Evolutionary conservation across 23 tunicate species (phyloP).

Genomic region (Styela clava): DNA sequence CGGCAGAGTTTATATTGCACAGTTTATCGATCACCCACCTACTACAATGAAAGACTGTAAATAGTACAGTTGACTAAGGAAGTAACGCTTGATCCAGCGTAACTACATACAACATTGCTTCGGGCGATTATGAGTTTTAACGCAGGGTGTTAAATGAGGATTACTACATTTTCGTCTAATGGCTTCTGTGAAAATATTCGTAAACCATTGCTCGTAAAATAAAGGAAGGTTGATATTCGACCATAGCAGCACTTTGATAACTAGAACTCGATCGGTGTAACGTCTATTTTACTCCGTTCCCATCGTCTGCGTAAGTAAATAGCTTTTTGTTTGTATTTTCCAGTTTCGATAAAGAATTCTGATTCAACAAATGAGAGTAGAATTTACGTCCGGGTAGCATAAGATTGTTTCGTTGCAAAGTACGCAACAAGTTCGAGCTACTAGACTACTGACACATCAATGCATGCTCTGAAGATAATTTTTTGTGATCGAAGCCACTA

Average conservation of each 20-base stretch:
- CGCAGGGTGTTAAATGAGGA: background rate
- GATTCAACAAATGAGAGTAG: too few species aligned
- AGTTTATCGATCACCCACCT: too few species aligned
- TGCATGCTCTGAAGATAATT: background rate
- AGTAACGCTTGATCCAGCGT: too few species aligned
- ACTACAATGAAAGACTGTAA: too few species aligned
- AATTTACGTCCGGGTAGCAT: background rate
- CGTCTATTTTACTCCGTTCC: background rate
- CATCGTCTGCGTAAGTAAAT: background rate
- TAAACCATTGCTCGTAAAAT: background rate
- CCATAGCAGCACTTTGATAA: too few species aligned
- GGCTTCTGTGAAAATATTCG: too few species aligned
- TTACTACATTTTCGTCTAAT: background rate
- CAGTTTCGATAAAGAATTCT: too few species aligned
- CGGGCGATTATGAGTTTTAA: background rate
- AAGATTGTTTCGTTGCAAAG: background rate
- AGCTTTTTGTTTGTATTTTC: too few species aligned
- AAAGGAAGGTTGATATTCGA: too few species aligned
- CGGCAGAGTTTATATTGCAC: too few species aligned
- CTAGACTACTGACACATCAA: too few species aligned
- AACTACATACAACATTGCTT: background rate
- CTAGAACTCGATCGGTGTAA: background rate
- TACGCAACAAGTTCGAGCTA: background rate
- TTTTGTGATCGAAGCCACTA: background rate
- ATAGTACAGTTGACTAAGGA: too few species aligned